phyloP scores from a whole-genome alignment of 2,888 invertebrate species.

The Carterocephalus palaemon region DNA sequence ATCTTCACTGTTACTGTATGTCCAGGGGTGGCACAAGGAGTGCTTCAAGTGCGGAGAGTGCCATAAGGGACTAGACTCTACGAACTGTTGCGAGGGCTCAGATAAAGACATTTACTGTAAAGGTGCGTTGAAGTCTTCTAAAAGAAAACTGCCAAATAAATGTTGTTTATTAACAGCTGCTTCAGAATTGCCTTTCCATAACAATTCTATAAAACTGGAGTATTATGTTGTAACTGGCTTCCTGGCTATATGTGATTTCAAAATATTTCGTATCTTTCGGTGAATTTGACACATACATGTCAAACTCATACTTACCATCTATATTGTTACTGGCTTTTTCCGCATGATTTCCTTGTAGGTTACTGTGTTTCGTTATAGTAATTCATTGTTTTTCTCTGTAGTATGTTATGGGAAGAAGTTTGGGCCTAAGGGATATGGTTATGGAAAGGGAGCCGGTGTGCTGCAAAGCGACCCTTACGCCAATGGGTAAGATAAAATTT shows the following conservation, averaged over 20 bases:
- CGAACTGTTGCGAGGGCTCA: slow-evolving; percentile 95
- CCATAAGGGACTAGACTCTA: slow-evolving; percentile 92
- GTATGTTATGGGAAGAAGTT: slow-evolving; percentile 98
- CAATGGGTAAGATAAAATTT: slow-evolving; percentile 83
- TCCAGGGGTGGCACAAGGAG: slow-evolving; percentile 93
- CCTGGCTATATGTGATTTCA: too few species aligned
- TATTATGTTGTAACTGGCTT: too few species aligned
- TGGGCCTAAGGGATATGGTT: slow-evolving; percentile 98
- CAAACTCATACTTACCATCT: slow-evolving; percentile 4
- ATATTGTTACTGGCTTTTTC: slow-evolving; percentile 4
- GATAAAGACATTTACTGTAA: slow-evolving; percentile 98
- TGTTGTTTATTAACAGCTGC: slow-evolving; percentile 26
- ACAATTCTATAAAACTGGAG: too few species aligned
- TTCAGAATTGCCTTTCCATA: slow-evolving; percentile 22
- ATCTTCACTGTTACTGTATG: slow-evolving; percentile 68
- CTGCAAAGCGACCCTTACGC: slow-evolving; percentile 92
- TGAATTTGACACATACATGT: too few species aligned
- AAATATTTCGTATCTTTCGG: too few species aligned
- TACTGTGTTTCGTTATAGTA: slow-evolving; percentile 26
- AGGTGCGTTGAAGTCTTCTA: slow-evolving; percentile 81
- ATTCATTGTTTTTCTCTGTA: slow-evolving; percentile 70
- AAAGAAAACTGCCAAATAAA: background rate
- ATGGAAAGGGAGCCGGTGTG: slow-evolving; percentile 97
- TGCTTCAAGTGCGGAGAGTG: slow-evolving; percentile 96
- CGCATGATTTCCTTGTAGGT: slow-evolving; percentile 28